Conservation (phyloP, 2,797 vertebrate species). For the Cirrhinus mrigala region DNA sequence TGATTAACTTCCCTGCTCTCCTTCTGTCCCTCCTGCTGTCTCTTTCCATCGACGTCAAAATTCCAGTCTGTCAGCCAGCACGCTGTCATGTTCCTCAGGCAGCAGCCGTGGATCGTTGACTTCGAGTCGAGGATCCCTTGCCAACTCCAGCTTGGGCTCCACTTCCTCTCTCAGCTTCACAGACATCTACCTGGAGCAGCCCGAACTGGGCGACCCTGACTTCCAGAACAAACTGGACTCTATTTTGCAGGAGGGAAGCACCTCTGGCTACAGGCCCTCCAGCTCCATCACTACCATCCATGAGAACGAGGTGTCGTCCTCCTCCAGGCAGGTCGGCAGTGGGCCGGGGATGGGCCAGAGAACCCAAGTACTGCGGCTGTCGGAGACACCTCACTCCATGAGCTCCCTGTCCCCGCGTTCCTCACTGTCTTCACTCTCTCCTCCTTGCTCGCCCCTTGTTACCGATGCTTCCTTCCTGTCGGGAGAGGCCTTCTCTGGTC, state of each 20-base stretch:
- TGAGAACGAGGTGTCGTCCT: constrained; percentile 87
- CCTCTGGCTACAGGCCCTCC: constrained; percentile 85
- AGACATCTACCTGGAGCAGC: constrained; percentile 90
- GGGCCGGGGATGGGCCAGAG: constrained; percentile 68
- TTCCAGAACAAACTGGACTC: constrained; percentile 92
- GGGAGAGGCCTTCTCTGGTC: constrained; percentile 82
- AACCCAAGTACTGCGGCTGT: constrained; percentile 83
- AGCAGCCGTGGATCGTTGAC: constrained; percentile 93
- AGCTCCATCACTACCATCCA: constrained; percentile 96
- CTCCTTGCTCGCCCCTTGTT: constrained; percentile 92
- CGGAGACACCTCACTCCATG: constrained; percentile 92
- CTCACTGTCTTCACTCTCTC: constrained; percentile 94
- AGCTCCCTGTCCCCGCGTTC: constrained; percentile 94
- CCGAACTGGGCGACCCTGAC: constrained; percentile 88
- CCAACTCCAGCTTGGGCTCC: constrained; percentile 91
- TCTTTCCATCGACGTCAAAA: not conserved
- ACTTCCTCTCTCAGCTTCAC: constrained; percentile 93
- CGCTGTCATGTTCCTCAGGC: constrained; percentile 94
- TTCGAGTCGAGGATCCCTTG: constrained; percentile 92
- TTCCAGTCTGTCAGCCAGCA: constrained; percentile 92
- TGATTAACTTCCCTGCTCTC: constrained; percentile 11
- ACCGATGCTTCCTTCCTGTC: constrained; percentile 82
- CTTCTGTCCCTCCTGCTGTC: constrained; percentile 9
- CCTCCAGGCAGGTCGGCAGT: constrained; percentile 49
- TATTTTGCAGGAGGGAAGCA: constrained; percentile 86